Evolutionary conservation across 2,797 vertebrate species (phyloP), one percentile per base, ranked within the genome.

Genomic region (Rhabdophis nuchalis): DNA sequence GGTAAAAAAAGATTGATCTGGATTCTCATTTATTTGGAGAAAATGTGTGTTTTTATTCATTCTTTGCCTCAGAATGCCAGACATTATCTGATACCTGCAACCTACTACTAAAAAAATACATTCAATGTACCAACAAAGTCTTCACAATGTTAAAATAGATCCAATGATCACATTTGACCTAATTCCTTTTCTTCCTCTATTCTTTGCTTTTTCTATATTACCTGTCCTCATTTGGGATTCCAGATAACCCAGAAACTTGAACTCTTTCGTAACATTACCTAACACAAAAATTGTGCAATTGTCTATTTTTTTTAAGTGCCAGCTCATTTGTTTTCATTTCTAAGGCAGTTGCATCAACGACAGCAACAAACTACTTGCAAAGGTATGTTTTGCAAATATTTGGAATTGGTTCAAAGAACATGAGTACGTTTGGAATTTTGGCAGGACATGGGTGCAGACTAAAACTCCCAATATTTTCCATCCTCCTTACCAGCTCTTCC

Each of bases 401-500:
- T 13, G 16, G 58, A 68, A 68, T 14, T 2, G 10, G 5, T 46
- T 85, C 29, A 52, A 56, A 57, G 2, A 14, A 7, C 27, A 32
- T 50, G 46, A 27, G 12, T 41, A 1, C 12, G 5, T 1, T 57
- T 56, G 90, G 41, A 68, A 82, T 32, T 11, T n/a, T 18, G 14
- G 9, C n/a, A 54, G n/a, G 60, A 72, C 25, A 4, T 13, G 50
- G 46, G 3, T 23, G 12, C 20, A 18, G 14, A 27, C 12, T 29
- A 61, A 61, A 29, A n/a, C 61, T 68, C 58, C 29, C 54, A 50
- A 27, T 25, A 50, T 41, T 14, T 58, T 23, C 36, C 25, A 46
- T 27, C 16, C 25, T 27, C 25, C 93, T 93, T 68, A 93, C 93
- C 88, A 90, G 88, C 20, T 77, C 32, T 91, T 56, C 64, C 56